These are phyloP conservation scores for Boulengeromyrus knoepffleri DNA, from an alignment of 2,113 vertebrate genomes.

Conservation along the genomic window DNA sequence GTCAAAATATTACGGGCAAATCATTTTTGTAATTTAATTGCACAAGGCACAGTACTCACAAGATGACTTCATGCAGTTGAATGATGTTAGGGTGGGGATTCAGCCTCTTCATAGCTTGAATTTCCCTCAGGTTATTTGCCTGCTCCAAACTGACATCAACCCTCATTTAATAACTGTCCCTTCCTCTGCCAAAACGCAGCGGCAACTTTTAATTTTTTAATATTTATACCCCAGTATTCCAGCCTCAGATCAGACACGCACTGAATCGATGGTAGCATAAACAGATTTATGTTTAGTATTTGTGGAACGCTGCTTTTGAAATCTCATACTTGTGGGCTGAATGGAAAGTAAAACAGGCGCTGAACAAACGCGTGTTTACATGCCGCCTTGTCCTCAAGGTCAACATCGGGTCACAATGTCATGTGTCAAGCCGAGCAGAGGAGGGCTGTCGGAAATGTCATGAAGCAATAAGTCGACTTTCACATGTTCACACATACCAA, in stretches of 20 bases:
- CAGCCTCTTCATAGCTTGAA: conserved; percentile 57
- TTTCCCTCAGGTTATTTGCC: conserved; percentile 59
- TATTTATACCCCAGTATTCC: neutral
- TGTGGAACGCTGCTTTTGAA: neutral
- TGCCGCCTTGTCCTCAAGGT: conserved; percentile 23
- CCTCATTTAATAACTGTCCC: neutral
- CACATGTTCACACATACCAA: conserved; percentile 19
- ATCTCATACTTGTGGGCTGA: neutral
- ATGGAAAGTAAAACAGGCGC: neutral
- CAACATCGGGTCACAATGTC: conserved; percentile 22
- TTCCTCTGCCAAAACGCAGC: neutral
- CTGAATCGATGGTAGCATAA: neutral
- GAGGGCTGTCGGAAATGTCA: conserved; percentile 7
- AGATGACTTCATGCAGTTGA: conserved; percentile 50
- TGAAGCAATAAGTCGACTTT: conserved; percentile 27
- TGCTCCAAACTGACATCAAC: conserved; percentile 43
- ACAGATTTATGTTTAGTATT: neutral
- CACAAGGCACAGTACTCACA: conserved; percentile 48
- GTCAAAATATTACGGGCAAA: neutral
- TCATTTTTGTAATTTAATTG: neutral
- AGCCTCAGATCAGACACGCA: neutral
- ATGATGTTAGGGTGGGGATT: conserved; percentile 61
- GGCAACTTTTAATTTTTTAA: neutral
- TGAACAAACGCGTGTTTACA: neutral
- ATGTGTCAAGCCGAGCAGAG: conserved; percentile 24